phyloP scores from a whole-genome alignment of 2,888 invertebrate genomes.

The Eretmocerus hayati region DNA sequence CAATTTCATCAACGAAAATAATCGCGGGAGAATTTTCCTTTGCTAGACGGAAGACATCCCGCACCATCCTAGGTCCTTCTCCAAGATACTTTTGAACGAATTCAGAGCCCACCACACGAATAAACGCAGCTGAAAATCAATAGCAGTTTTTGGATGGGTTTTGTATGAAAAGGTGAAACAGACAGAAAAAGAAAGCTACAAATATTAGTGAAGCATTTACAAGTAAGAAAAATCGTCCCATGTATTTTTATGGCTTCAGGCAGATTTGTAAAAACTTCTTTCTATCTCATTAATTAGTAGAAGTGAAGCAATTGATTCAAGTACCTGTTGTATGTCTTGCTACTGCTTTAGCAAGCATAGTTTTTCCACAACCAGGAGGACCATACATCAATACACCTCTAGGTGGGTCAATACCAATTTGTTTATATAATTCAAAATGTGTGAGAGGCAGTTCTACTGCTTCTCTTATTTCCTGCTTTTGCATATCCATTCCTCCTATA shows the following conservation, averaged over 20 bases:
- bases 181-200: neutral
- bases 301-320: neutral
- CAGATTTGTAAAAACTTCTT: no score
- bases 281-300: no score
- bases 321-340: constrained; percentile 96
- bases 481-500: constrained; percentile 99
- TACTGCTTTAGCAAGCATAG: constrained; percentile 98
- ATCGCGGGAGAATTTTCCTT: constrained; percentile 99
- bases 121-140: constrained; percentile 78
- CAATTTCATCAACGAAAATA: constrained; percentile 99
- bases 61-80: constrained; percentile 98
- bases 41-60: constrained; percentile 97
- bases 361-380: constrained; percentile 99
- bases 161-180: no score
- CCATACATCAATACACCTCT: constrained; percentile 98
- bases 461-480: constrained; percentile 98
- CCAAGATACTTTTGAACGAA: constrained; percentile 99
- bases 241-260: no score
- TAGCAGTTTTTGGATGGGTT: no score
- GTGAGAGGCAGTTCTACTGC: constrained; percentile 97
- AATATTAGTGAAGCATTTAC: no score
- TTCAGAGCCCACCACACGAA: constrained; percentile 97
- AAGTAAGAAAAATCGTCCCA: no score
- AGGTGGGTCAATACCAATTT: constrained; percentile 98
- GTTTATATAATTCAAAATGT: constrained; percentile 96